phyloP scores from a whole-genome alignment of 2,888 invertebrate genomes.

The Latheticus oryzae region DNA sequence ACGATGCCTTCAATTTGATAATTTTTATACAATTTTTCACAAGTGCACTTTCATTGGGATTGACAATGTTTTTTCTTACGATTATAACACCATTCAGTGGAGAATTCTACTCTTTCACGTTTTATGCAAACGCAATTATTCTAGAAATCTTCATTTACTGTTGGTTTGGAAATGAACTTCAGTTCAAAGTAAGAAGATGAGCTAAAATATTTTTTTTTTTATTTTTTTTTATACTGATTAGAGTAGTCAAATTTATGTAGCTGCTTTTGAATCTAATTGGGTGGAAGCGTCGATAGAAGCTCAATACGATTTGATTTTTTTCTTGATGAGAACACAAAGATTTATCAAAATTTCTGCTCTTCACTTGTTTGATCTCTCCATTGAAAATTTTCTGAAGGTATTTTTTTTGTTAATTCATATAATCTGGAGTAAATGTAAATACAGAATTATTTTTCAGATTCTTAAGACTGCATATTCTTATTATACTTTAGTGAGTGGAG shows the following conservation, averaged over 20 bases:
- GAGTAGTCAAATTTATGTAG: conserved; percentile 1
- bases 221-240: background rate
- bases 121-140: background rate
- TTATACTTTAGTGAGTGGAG: conserved; percentile 9
- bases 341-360: conserved; percentile 10
- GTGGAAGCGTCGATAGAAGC: background rate
- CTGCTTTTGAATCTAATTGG: conserved; percentile 5
- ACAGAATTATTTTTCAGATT: conserved; percentile 15
- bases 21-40: conserved; percentile 21
- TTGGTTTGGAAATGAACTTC: conserved; percentile 19
- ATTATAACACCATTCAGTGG: background rate
- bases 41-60: conserved; percentile 6
- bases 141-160: conserved; percentile 7
- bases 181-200: conserved; percentile 1
- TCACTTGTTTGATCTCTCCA: conserved; percentile 12
- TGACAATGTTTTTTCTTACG: conserved; percentile 9
- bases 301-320: conserved; percentile 6
- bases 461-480: conserved; percentile 13
- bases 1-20: conserved; percentile 13
- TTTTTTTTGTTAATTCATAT: conserved; percentile 13
- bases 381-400: too few species aligned
- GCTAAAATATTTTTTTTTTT: background rate
- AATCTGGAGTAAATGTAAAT: conserved; percentile 9
- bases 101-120: conserved; percentile 1
- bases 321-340: conserved; percentile 5